These are phyloP conservation scores for Tricholauxania praeusta DNA, from an alignment of 2,888 invertebrate species.

Conservation along the genomic window DNA sequence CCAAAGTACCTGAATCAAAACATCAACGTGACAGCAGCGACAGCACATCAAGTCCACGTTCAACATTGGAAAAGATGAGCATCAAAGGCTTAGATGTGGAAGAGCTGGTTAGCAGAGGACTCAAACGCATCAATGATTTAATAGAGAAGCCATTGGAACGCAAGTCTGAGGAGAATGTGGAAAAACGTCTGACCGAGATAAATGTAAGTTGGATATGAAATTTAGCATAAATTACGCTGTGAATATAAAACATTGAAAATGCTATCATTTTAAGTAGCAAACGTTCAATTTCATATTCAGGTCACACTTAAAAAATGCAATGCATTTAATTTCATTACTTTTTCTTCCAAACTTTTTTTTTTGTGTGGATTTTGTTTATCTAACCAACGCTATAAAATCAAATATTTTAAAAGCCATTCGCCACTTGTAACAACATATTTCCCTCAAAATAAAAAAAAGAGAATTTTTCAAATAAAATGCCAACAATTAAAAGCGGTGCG, in stretches of 20 bases:
- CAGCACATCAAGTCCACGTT: slow-evolving; percentile 45
- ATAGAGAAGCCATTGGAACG: slow-evolving; percentile 64
- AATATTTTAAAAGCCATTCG: too few relatives aligned
- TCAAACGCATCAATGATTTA: slow-evolving; percentile 65
- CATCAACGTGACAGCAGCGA: slow-evolving; percentile 20
- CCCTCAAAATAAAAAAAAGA: not conserved
- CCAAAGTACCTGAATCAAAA: slow-evolving; percentile 46
- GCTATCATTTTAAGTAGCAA: too few relatives aligned
- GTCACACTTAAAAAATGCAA: too few relatives aligned
- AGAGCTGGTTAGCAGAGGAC: slow-evolving; percentile 64
- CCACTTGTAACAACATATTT: too few relatives aligned
- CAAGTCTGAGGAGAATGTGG: slow-evolving; percentile 60
- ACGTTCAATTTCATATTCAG: too few relatives aligned
- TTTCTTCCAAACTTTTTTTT: too few relatives aligned
- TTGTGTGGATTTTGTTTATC: too few relatives aligned
- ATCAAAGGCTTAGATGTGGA: slow-evolving; percentile 61
- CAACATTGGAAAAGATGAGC: slow-evolving; percentile 52
- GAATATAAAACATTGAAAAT: too few relatives aligned
- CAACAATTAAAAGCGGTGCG: not conserved
- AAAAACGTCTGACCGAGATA: slow-evolving; percentile 64
- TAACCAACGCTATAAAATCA: too few relatives aligned
- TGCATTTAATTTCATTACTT: too few relatives aligned
- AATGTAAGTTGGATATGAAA: slow-evolving; percentile 58
- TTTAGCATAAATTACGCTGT: too few relatives aligned
- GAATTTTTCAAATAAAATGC: slow-evolving; percentile 10